Evolutionary conservation across 2,113 vertebrate genomes (phyloP).

Genomic region (Vombatus ursinus): DNA sequence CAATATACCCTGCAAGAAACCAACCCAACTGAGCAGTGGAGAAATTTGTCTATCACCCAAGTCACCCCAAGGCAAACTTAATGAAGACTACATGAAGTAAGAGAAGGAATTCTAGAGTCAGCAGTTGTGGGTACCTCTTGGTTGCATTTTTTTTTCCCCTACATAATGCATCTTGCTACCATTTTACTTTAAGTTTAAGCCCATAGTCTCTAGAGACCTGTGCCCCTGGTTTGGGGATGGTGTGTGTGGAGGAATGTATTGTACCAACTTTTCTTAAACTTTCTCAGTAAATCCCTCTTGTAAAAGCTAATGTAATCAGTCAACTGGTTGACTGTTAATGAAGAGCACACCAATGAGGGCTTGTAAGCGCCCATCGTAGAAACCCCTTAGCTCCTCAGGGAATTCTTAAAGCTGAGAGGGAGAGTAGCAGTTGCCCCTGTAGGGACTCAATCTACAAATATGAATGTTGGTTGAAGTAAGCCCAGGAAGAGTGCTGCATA

Average conservation of each 20-base stretch:
- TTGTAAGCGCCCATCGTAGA: neutral
- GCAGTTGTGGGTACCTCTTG: neutral
- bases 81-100: neutral
- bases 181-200: neutral
- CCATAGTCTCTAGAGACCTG: neutral
- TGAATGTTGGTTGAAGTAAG: neutral
- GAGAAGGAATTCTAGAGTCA: neutral
- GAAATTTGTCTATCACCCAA: neutral
- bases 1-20: neutral
- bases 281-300: neutral
- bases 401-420: neutral
- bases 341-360: neutral
- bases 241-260: neutral
- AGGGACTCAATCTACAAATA: neutral
- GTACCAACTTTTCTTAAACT: neutral
- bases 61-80: neutral
- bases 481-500: neutral
- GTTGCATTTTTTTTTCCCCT: neutral
- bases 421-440: neutral
- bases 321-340: neutral
- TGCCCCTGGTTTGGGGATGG: neutral
- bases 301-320: neutral
- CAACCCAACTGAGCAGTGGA: neutral
- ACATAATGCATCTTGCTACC: neutral
- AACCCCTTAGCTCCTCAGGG: neutral